Base-by-base conservation (phyloP, 1,140 invertebrate genomes). In the Aplysia californica region DNA sequence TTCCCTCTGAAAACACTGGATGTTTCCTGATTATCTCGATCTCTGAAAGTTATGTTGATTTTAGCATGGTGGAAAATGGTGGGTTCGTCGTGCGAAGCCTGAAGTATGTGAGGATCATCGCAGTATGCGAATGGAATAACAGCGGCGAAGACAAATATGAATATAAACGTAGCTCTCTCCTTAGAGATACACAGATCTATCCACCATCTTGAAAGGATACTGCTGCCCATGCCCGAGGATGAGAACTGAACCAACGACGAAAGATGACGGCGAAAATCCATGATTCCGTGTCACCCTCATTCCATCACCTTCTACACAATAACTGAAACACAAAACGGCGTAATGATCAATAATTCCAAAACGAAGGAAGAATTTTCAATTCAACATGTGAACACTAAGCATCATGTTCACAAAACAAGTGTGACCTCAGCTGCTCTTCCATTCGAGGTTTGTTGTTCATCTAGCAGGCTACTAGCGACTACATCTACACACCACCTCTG, bases 201-300 rank as follows among this genome's bases (percentile, higher is more conserved):
- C 70, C 70, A 73, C 70, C 70, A 73, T 73, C 31, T 73, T 73
- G 70, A 73, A 73, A 56, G 35, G 6, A 66, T 10, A 66, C 20
- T n/a, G 20, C 31, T n/a, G 15, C 29, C 36, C 64, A 4, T 66
- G 35, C 64, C 35, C 64, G 64, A 66, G 10, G 15, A n/a, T 66
- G 20, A 20, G 15, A 35, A 66, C 15, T 18, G 6, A 29, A 59
- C 31, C 21, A 10, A 23, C n/a, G 44, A 50, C n/a, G n/a, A n/a
- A n/a, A n/a, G n/a, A 50, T 50, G 44, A 50, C 44, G 10, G n/a
- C 44, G n/a, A 59, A 5, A 5, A 29, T 23, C 6, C 58, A 23
- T 59, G 21, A 59, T 59, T 59, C 31, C 31, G 21, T 23, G 23
- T 59, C 21, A 15, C 6, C 31, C 31, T 23, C 58, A 59, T 23